Evolutionary conservation across 2,888 invertebrate genomes (phyloP).

Genomic region (Drosophila prostipennis): DNA sequence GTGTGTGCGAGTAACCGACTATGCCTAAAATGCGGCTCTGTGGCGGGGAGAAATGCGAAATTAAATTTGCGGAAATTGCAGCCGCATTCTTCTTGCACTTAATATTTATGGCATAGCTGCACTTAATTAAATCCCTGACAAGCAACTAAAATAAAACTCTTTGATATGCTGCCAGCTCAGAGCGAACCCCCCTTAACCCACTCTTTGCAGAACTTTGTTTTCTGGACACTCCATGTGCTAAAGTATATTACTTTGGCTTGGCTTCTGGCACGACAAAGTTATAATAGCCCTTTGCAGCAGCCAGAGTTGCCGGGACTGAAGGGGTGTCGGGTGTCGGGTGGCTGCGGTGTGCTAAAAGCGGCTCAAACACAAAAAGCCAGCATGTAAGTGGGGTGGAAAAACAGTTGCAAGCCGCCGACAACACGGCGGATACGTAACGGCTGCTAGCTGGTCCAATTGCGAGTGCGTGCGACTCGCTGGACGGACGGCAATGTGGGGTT

Average conservation of each 20-base stretch:
- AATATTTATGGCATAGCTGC: slow-evolving; percentile 43
- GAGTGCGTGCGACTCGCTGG: slow-evolving; percentile 38
- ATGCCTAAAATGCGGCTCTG: slow-evolving; percentile 1
- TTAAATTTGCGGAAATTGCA: slow-evolving; percentile 12
- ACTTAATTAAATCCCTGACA: slow-evolving; percentile 45
- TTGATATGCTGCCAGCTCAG: slow-evolving; percentile 22
- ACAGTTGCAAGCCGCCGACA: slow-evolving; percentile 37
- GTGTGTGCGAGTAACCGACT: not conserved
- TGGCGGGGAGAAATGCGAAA: slow-evolving; percentile 8
- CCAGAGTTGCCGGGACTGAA: slow-evolving; percentile 18
- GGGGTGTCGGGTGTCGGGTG: not conserved
- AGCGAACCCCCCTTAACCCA: not conserved
- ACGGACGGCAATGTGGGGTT: not conserved
- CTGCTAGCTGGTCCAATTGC: slow-evolving; percentile 66
- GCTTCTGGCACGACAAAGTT: slow-evolving; percentile 66
- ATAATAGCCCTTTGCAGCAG: slow-evolving; percentile 71
- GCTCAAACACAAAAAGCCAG: slow-evolving; percentile 16
- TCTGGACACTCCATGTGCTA: slow-evolving; percentile 49
- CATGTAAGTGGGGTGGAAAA: slow-evolving; percentile 22
- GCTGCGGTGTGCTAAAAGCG: slow-evolving; percentile 9
- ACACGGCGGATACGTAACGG: slow-evolving; percentile 50
- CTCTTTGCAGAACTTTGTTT: slow-evolving; percentile 27
- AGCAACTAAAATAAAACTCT: slow-evolving; percentile 36
- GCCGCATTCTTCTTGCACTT: slow-evolving; percentile 33
- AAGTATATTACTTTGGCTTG: slow-evolving; percentile 52